Evolutionary conservation across 2,113 vertebrate species (phyloP).

Genomic region (human): DNA sequence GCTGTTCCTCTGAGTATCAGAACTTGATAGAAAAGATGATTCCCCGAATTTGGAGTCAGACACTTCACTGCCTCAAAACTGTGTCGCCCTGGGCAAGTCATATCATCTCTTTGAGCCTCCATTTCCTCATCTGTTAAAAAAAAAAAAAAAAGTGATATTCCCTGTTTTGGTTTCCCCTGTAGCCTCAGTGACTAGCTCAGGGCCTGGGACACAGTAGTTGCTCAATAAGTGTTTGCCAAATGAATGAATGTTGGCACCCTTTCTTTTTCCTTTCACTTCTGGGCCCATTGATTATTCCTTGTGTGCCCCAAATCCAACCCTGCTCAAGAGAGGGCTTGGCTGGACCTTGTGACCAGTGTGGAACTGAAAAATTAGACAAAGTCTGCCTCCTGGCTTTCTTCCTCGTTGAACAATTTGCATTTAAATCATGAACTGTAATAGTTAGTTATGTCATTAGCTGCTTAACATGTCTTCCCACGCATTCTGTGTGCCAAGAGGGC

Average conservation of each 20-base stretch:
- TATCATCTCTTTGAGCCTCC: background rate
- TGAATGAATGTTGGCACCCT: background rate
- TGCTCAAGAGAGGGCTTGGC: background rate
- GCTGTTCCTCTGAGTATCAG: background rate
- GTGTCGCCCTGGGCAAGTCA: background rate
- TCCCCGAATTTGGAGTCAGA: background rate
- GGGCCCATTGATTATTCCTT: background rate
- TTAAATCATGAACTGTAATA: background rate
- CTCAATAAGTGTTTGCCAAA: background rate
- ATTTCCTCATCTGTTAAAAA: background rate
- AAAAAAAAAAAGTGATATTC: background rate
- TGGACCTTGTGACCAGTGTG: background rate
- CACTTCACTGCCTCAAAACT: background rate
- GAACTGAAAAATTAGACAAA: background rate
- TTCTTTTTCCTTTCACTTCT: background rate
- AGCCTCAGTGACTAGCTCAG: background rate
- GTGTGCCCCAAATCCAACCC: background rate
- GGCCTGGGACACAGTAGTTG: background rate
- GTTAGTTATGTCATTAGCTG: background rate
- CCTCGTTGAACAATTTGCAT: background rate
- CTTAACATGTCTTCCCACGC: background rate
- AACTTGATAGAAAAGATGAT: background rate
- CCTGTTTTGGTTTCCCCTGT: background rate
- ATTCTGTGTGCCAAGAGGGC: background rate
- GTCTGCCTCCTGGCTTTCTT: background rate